Conservation (phyloP, 2,888 invertebrate genomes). For the Caenorhabditis virilis region DNA sequence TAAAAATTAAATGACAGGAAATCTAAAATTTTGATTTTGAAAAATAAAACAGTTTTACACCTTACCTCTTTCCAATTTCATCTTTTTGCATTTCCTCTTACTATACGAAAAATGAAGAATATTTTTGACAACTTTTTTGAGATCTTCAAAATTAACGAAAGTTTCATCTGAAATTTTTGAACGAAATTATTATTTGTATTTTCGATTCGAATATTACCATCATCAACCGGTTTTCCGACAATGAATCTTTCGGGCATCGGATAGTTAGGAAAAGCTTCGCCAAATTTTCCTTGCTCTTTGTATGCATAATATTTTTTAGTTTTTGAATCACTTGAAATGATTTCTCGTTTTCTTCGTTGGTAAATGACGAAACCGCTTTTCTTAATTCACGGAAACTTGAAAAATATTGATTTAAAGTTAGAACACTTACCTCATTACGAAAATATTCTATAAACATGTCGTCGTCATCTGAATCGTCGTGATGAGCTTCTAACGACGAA, state of each 20-base stretch:
- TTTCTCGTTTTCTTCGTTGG: too few relatives aligned
- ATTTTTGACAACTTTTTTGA: background rate
- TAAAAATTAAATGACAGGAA: too few relatives aligned
- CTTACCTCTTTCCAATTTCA: background rate
- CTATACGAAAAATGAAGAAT: background rate
- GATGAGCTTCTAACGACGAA: too few relatives aligned
- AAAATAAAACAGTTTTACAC: background rate
- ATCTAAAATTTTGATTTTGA: background rate
- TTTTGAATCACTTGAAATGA: background rate
- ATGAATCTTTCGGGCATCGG: background rate
- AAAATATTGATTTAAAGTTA: too few relatives aligned
- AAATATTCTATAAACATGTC: too few relatives aligned
- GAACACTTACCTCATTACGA: too few relatives aligned
- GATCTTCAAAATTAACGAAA: background rate
- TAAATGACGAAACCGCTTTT: too few relatives aligned
- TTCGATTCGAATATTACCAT: background rate
- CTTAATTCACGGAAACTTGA: too few relatives aligned
- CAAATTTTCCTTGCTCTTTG: background rate
- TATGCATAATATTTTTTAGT: background rate
- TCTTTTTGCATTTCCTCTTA: too few relatives aligned
- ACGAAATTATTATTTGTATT: background rate
- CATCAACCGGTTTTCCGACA: background rate
- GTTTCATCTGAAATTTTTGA: background rate
- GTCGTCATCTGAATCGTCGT: too few relatives aligned
- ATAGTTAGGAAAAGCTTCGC: too few relatives aligned